Conservation (phyloP, 2,113 vertebrate genomes). For the Polypterus bichir region DNA sequence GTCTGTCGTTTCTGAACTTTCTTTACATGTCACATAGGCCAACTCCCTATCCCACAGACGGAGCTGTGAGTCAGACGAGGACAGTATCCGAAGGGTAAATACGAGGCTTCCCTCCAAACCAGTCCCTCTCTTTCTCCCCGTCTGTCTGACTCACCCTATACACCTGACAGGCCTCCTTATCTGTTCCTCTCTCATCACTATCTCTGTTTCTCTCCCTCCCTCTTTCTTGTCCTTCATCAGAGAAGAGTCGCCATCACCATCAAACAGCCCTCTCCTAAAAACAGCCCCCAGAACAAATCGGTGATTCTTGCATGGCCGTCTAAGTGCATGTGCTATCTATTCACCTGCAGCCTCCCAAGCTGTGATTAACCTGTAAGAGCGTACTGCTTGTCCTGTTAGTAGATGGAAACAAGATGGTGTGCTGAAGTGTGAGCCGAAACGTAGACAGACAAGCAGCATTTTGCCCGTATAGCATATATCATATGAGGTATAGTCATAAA, state of each 20-base stretch:
- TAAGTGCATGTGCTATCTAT: conserved; percentile 1
- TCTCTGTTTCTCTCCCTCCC: conserved; percentile 9
- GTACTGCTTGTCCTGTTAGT: background rate
- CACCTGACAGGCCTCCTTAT: background rate
- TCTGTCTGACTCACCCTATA: conserved; percentile 2
- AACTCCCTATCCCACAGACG: conserved; percentile 52
- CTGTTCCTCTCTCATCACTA: conserved; percentile 11
- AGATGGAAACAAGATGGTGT: no score
- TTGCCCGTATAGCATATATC: no score
- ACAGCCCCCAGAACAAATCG: conserved; percentile 26
- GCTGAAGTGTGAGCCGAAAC: no score
- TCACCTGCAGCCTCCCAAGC: background rate
- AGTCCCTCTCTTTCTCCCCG: conserved; percentile 3
- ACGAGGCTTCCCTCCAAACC: conserved; percentile 2
- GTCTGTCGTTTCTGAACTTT: no score
- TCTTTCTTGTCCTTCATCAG: conserved; percentile 27
- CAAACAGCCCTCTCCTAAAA: conserved; percentile 29
- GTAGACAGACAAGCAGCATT: no score
- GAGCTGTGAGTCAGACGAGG: conserved; percentile 78
- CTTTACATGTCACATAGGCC: conserved; percentile 41
- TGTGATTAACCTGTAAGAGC: background rate
- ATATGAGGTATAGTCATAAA: no score
- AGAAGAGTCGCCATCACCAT: conserved; percentile 39
- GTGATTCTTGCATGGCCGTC: conserved; percentile 42
- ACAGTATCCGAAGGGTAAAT: conserved; percentile 87